Evolutionary conservation across 1,140 invertebrate species (phyloP).

Genomic region (Batillaria attramentaria): DNA sequence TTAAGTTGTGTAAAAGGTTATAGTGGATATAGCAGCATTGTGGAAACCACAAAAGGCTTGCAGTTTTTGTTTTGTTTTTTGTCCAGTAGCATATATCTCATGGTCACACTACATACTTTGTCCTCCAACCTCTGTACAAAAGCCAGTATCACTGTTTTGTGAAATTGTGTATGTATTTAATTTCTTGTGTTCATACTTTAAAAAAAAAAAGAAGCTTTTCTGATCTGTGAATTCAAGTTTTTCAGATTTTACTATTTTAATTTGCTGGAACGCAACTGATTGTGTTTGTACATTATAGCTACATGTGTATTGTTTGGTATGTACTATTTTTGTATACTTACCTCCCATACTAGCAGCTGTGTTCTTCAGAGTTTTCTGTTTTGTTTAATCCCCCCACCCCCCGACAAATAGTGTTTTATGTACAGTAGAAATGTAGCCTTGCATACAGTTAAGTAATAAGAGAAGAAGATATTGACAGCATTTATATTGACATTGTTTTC

Average conservation of each 20-base stretch:
- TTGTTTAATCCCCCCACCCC: too few species aligned
- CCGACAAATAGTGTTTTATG: too few species aligned
- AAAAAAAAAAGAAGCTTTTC: background rate
- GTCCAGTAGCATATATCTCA: background rate
- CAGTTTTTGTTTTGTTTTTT: background rate
- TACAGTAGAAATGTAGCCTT: background rate
- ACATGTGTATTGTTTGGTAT: background rate
- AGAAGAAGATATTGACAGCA: background rate
- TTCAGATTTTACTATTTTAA: background rate
- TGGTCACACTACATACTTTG: background rate
- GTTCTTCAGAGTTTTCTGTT: too few species aligned
- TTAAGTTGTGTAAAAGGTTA: too few species aligned
- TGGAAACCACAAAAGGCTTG: background rate
- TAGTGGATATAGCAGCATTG: background rate
- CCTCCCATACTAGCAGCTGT: constrained; percentile 1
- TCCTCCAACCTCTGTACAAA: background rate
- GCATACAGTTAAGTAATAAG: background rate
- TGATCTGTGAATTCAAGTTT: background rate
- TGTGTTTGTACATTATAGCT: background rate
- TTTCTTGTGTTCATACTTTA: background rate
- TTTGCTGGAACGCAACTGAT: background rate
- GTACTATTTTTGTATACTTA: background rate
- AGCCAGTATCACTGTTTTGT: background rate
- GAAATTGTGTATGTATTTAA: background rate
- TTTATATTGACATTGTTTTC: background rate